phyloP scores from a whole-genome alignment of 2,888 invertebrate species.

The Dolomedes plantarius region DNA sequence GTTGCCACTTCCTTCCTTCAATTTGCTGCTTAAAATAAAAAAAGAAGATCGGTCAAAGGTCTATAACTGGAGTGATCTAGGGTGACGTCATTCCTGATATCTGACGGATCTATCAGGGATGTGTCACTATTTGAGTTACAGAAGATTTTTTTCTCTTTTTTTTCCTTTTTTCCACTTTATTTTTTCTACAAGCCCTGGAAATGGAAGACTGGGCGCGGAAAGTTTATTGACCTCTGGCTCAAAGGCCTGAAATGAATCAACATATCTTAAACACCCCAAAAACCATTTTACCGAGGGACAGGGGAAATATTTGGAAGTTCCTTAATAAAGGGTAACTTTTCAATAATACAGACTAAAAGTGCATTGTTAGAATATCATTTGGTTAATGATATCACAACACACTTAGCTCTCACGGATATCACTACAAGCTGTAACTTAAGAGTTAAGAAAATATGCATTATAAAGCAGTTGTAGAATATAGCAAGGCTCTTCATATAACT shows the following conservation, averaged over 20 bases:
- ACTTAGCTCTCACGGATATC: too few species aligned
- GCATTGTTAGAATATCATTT: too few species aligned
- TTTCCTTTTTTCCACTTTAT: conserved; percentile 17
- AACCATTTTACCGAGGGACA: too few species aligned
- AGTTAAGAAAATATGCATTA: too few species aligned
- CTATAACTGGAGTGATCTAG: conserved; percentile 44
- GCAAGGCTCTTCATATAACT: too few species aligned
- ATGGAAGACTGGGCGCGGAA: conserved; percentile 36
- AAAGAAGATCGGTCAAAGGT: conserved; percentile 34
- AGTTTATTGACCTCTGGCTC: conserved; percentile 60
- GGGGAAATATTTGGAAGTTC: neutral
- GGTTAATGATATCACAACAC: too few species aligned
- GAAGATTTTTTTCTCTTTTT: neutral
- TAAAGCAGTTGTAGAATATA: too few species aligned
- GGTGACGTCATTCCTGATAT: conserved; percentile 41
- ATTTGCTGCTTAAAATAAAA: neutral
- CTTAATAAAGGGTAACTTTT: too few species aligned
- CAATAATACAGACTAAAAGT: too few species aligned
- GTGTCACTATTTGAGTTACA: conserved; percentile 35
- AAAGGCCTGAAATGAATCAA: too few species aligned
- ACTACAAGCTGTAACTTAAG: too few species aligned
- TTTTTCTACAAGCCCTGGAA: conserved; percentile 8
- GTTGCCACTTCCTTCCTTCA: conserved; percentile 41
- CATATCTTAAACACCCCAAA: too few species aligned
- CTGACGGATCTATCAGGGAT: conserved; percentile 27